These are phyloP conservation scores for Phenacoccus solenopsis DNA, from an alignment of 1,140 invertebrate species.

Conservation along the genomic window DNA sequence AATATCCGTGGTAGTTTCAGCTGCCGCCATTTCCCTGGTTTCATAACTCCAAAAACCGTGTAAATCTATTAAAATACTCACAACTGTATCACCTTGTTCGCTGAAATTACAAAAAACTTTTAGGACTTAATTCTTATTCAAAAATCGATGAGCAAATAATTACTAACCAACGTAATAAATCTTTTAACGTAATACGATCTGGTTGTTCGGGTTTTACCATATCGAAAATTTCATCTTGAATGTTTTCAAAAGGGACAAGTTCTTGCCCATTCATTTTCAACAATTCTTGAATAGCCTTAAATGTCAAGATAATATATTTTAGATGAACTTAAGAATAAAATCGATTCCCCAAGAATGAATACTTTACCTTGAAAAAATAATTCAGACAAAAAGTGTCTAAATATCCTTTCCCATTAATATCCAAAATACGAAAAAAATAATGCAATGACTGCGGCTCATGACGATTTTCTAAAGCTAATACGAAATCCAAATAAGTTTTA, in stretches of 20 bases:
- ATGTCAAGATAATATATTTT: constrained; percentile 21
- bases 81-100: constrained; percentile 84
- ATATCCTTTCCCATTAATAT: constrained; percentile 77
- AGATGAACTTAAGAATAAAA: neutral
- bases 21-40: constrained; percentile 66
- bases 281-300: constrained; percentile 76
- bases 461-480: constrained; percentile 83
- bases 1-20: constrained; percentile 34
- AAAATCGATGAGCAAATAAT: neutral
- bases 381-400: constrained; percentile 81
- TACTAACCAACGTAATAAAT: constrained; percentile 50
- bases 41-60: constrained; percentile 96
- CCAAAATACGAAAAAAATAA: constrained; percentile 84
- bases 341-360: neutral
- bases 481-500: constrained; percentile 91
- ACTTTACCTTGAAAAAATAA: constrained; percentile 78
- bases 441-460: constrained; percentile 81
- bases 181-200: constrained; percentile 71
- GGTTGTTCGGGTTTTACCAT: constrained; percentile 87
- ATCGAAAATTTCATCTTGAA: constrained; percentile 96
- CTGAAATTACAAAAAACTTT: constrained; percentile 36
- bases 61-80: constrained; percentile 88
- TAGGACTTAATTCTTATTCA: neutral
- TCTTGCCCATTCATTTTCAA: constrained; percentile 72
- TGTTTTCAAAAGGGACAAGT: constrained; percentile 79